Base-by-base conservation (phyloP, 2,797 vertebrate genomes). In the Balearica regulorum region DNA sequence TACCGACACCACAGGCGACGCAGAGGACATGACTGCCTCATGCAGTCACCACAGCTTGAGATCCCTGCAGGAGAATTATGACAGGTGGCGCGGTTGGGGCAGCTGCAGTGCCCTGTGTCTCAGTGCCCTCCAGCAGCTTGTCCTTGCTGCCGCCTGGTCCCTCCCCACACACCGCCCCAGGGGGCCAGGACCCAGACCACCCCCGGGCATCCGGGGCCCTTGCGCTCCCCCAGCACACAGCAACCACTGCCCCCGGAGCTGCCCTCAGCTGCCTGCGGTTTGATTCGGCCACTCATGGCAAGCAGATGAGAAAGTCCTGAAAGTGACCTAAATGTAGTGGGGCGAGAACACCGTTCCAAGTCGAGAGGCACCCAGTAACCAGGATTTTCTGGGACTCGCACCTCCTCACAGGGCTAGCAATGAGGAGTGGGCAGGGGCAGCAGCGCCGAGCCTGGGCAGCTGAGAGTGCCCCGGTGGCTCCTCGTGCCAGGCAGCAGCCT, bases 231-330 rank as follows among this genome's bases (percentile, higher is more conserved):
- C 2, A 1, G 60, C 41, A 22, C 41, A 22, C 11, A 28, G 44
- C 0, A 4, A 25, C 41, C 6, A 37, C 48, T 14, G 31, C 35
- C 9, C 9, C 14, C 5, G 2, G 21, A 15, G 43, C 62, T 17
- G 28, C 69, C 8, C 1, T 16, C 3, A 3, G 5, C 28, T 61
- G 61, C 55, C 28, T 2, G 0, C 1, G 0, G 28, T 33, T 46
- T 69, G 33, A 68, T 26, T 14, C 2, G 1, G 19, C 19, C 1
- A 0, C 6, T 0, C 16, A 35, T 4, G 5, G 10, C 55, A 80
- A 55, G 15, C 4, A 3, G 16, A 37, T 53, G 43, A 57, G 37
- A 53, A 37, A 39, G 13, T 43, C 29, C n/a, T 49, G 11, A 37
- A 54, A 65, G 29, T 10, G 15, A 55, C 39, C 2, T 3, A 81